Evolutionary conservation across 2,888 invertebrate species (phyloP), one percentile per base, ranked within the genome.

Genomic region (Mythimna vitellina): DNA sequence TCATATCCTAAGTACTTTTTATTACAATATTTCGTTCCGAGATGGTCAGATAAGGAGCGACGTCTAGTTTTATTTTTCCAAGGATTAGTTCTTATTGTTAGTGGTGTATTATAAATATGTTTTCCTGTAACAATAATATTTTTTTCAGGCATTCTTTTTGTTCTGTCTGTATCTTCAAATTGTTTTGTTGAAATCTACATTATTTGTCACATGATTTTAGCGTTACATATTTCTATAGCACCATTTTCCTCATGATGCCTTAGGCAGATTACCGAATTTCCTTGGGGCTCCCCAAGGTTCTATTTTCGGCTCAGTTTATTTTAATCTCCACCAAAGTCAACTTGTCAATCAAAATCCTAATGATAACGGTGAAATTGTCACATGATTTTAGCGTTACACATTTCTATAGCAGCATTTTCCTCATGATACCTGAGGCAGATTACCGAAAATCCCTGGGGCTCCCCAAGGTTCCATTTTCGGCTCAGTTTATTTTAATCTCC

Each of bases 1-100:
- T 86, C 81, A 83, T 82, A 85, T 82, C 85, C 86, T 88, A 89
- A 88, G 91, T 92, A 92, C 91, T 93, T 94, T 94, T 93, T 94
- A 91, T 93, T 92, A 92, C 88, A 92, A 93, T 93, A 93, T 93
- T 93, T 92, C 90, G 89, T 92, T 90, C 85, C 82, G 86, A 93
- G 94, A 94, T 95, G 88, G 88, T 84, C 89, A 86, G 95, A 94
- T 95, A 94, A 92, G 91, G 88, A 81, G 88, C 83, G 83, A 67
- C 89, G 90, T 92, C 92, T 92, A 90, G 92, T 90, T 90, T 88
- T 90, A 91, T 92, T 92, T 81, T 93, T 91, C 88, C 88, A 88
- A 91, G 89, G 89, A 92, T 93, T 90, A 89, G 89, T 89, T 89
- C 87, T 73, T 81, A 93, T 94, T 94, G 92, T 94, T 90, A 87